These are phyloP conservation scores for Caradrina kadenii DNA, from an alignment of 2,888 invertebrate genomes.

Conservation along the genomic window DNA sequence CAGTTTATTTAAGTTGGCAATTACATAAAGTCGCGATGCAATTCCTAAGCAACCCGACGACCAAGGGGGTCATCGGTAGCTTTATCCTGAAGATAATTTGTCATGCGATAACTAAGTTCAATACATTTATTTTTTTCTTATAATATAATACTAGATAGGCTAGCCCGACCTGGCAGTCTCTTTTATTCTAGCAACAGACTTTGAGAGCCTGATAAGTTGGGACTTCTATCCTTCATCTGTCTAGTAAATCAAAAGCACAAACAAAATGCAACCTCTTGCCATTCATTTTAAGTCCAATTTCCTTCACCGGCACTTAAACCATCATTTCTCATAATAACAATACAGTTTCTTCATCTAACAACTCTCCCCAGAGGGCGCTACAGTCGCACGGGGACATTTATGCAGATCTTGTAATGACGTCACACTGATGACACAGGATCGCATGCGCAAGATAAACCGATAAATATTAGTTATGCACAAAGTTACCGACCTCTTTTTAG, in stretches of 20 bases:
- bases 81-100: too few relatives aligned
- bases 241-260: not conserved
- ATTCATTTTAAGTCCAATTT: slow-evolving; percentile 23
- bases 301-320: not conserved
- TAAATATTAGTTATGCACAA: slow-evolving; percentile 65
- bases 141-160: not conserved
- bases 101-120: too few relatives aligned
- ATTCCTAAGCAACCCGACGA: too few relatives aligned
- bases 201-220: not conserved
- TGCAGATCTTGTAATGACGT: slow-evolving; percentile 78
- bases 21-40: too few relatives aligned
- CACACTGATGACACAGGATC: slow-evolving; percentile 50
- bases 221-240: slow-evolving; percentile 32
- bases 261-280: slow-evolving; percentile 38
- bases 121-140: too few relatives aligned
- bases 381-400: slow-evolving; percentile 83
- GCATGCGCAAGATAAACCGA: slow-evolving; percentile 56
- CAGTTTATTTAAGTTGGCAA: too few relatives aligned
- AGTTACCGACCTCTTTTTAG: slow-evolving; percentile 45
- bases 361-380: slow-evolving; percentile 71
- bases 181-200: not conserved
- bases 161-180: not conserved
- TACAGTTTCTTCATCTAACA: slow-evolving; percentile 35
- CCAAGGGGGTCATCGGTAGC: too few relatives aligned
- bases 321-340: slow-evolving; percentile 43